Percentiles rank a stretch among this genome's conserved stretches.
These are phyloP conservation scores for Astreopora myriophthalma DNA, from an alignment of 64 coral and sea anemone species.

Conservation along the genomic window DNA sequence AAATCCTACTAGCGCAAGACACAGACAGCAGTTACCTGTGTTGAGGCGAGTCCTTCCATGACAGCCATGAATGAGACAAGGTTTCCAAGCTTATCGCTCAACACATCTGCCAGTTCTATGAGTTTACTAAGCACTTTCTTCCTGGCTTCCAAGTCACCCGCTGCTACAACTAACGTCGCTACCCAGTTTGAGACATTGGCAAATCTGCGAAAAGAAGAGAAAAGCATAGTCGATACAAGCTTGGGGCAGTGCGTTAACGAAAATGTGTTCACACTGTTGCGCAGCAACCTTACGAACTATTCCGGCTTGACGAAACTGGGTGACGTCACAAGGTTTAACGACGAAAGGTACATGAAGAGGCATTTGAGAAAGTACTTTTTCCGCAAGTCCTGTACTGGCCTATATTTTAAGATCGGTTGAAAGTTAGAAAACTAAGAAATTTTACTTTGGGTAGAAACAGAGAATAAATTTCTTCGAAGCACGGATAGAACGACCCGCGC, in stretches of 20 bases:
- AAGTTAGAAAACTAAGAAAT: no score
- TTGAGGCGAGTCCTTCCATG: conserved; percentile 82
- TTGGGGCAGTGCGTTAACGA: no score
- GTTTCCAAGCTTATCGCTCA: conserved; percentile 86
- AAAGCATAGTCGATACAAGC: background rate
- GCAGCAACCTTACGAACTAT: no score
- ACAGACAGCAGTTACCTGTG: conserved; percentile 48
- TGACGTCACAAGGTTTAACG: no score
- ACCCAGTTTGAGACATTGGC: conserved; percentile 76
- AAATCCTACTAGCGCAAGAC: background rate
- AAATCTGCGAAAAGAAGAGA: conserved; percentile 47
- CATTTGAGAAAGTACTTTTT: no score
- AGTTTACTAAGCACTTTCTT: conserved; percentile 73
- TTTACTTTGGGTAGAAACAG: no score
- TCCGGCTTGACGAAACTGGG: background rate
- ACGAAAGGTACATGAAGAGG: no score
- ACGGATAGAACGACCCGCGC: no score
- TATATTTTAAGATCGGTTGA: no score
- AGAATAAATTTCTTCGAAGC: no score
- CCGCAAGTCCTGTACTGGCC: no score
- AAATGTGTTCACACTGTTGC: no score
- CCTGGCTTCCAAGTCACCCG: conserved; percentile 72
- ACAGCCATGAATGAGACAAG: conserved; percentile 89
- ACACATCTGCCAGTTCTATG: conserved; percentile 82
- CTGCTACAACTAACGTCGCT: conserved; percentile 73